Base-by-base conservation (phyloP, 2,888 invertebrate genomes). In the Deilephila porcellus region DNA sequence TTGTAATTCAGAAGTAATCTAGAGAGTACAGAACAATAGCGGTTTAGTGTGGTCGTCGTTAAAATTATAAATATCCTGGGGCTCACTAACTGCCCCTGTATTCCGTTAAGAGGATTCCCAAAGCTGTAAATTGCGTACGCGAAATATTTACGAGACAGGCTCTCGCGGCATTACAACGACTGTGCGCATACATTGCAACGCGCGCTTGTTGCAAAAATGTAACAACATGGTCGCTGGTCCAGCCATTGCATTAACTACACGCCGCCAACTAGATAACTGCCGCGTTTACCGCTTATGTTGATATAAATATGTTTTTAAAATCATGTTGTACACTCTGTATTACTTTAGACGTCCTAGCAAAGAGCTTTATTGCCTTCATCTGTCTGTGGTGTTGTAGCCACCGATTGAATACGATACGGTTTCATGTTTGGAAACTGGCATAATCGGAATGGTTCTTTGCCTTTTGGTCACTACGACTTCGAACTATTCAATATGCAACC, bases 81-180 rank as follows among this genome's bases (percentile, higher is more conserved):
- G 88, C 86, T 89, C 89, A 92, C 93, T 93, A 92, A 93, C 91
- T 91, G 90, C 91, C 90, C 88, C 87, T 88, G 90, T 91, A 91
- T 91, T 91, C 89, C 91, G 92, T 92, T 92, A 93, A 93, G 93
- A 93, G 93, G 91, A 93, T 92, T 92, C 90, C 90, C 90, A 90
- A 90, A 90, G 92, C 92, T 87, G 93, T 93, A 93, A 93, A 94
- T 94, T 93, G 92, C 90, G 91, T 91, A 86, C 86, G 83, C 88
- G 90, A 92, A 91, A 93, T 93, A 93, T 93, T 94, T 94, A 94
- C 92, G 93, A 93, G 93, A 92, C 93, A 92, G 90, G 89, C 89
- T 88, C 91, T 89, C 88, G 91, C 86, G 88, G 91, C 91, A 91
- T 92, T 91, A 92, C 92, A 91, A 86, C 89, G 86, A 86, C 87